Base-by-base conservation (phyloP, 2,888 invertebrate genomes). In the Scaptomyza reducta region DNA sequence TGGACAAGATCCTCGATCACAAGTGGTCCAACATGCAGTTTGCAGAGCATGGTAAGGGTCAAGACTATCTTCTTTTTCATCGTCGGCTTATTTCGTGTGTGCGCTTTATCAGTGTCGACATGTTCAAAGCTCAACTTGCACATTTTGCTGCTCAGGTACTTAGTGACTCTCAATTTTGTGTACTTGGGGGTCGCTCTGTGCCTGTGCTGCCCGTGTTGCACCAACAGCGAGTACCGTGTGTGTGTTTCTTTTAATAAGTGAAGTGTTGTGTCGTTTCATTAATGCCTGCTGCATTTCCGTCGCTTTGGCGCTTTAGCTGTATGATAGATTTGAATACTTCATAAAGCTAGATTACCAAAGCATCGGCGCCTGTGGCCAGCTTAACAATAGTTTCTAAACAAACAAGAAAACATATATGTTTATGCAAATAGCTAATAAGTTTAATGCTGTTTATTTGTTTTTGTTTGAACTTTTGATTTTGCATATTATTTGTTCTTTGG, bases 331-430 rank as follows among this genome's bases (percentile, higher is more conserved):
- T 92, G 90, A 92, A 91, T 92, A 92, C 93, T 93, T 96, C 96
- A 96, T 96, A 96, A 96, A 96, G 96, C 96, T 96, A 96, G 95
- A 96, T 96, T 96, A 96, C 96, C 96, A 96, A 96, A 96, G 96
- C 96, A 96, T 93, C 93, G 93, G 93, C 92, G 91, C 90, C 88
- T 45, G 87, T 83, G 69, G 80, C 72, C 70, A 47, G 29, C 46
- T 22, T 9, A 41, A 6, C 59, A 33, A 11, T 13, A 9, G 11
- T 29, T 18, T 25, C n/a, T 6, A 25, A 22, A 2, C 1, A 10
- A 11, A 16, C 0, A 18, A 13, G 9, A 6, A 29, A 22, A 22
- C 2, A 3, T 6, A 2, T 16, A 13, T 13, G 16, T 14, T n/a
- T 9, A 18, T 14, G 16, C 35, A 13, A 11, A 25, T 33, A 44